These are phyloP conservation scores for Ennomos fuscantarius DNA, from an alignment of 2,888 invertebrate species.

Conservation along the genomic window DNA sequence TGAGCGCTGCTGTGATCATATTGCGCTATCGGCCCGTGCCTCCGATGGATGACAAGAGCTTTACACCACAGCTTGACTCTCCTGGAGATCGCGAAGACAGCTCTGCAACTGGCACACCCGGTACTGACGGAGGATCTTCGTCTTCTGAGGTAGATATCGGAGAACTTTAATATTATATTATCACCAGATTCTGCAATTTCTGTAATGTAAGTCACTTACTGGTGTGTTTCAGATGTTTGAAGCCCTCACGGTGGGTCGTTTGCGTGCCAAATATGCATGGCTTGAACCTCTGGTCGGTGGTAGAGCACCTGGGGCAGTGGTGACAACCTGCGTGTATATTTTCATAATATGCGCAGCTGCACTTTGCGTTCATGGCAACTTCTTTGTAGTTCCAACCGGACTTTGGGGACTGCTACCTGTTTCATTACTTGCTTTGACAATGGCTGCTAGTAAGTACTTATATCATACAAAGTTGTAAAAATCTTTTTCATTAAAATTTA, in stretches of 20 bases:
- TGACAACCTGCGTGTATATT: slow-evolving; percentile 89
- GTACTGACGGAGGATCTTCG: slow-evolving; percentile 85
- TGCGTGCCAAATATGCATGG: slow-evolving; percentile 90
- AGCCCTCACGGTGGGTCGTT: slow-evolving; percentile 89
- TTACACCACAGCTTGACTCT: slow-evolving; percentile 81
- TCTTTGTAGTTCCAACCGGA: slow-evolving; percentile 79
- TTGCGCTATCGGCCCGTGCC: slow-evolving; percentile 90
- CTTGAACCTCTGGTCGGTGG: slow-evolving; percentile 89
- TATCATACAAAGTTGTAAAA: too few relatives aligned
- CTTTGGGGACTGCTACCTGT: slow-evolving; percentile 89
- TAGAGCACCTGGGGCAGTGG: slow-evolving; percentile 91
- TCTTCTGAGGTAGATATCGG: slow-evolving; percentile 76
- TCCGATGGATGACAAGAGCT: slow-evolving; percentile 75
- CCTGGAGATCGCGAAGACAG: slow-evolving; percentile 85
- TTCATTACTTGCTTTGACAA: slow-evolving; percentile 20
- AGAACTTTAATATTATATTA: not conserved
- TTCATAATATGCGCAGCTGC: slow-evolving; percentile 89
- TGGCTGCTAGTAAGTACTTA: slow-evolving; percentile 26
- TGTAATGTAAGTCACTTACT: slow-evolving; percentile 7
- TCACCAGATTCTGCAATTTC: not conserved
- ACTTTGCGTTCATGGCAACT: slow-evolving; percentile 88
- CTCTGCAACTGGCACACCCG: slow-evolving; percentile 86
- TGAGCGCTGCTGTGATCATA: slow-evolving; percentile 95
- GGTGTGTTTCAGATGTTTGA: slow-evolving; percentile 79
- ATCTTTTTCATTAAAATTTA: too few relatives aligned